phyloP scores from a whole-genome alignment of 2,113 vertebrate species.

The Erpornis zantholeuca region DNA sequence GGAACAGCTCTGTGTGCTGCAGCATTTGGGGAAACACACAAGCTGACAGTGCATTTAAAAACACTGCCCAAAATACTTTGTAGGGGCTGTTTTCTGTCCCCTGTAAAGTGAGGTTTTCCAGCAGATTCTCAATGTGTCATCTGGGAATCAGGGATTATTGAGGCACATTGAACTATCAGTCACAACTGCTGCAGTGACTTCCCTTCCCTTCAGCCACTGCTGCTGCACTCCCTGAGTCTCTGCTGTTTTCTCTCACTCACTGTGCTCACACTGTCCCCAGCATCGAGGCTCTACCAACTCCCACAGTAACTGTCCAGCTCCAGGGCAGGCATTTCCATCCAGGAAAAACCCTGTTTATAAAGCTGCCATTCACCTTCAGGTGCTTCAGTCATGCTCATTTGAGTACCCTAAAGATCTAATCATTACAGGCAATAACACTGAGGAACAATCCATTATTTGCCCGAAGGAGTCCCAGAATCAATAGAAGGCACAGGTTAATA shows the following conservation, averaged over 20 bases:
- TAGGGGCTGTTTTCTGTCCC: not conserved
- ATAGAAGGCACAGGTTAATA: not conserved
- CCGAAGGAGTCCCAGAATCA: not conserved
- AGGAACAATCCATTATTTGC: not conserved
- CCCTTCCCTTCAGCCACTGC: not conserved
- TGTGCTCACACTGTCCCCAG: not conserved
- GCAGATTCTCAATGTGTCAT: accelerated
- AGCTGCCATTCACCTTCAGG: not conserved
- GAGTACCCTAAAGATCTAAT: not conserved
- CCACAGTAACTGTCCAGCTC: not conserved
- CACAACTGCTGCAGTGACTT: not conserved
- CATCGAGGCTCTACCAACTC: not conserved
- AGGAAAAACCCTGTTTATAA: not conserved
- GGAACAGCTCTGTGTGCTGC: not conserved
- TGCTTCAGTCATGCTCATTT: not conserved
- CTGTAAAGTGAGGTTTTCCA: not conserved
- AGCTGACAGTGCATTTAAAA: not conserved
- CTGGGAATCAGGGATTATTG: not conserved
- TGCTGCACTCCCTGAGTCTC: not conserved
- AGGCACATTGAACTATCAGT: not conserved
- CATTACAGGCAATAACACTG: not conserved
- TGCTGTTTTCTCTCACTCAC: not conserved
- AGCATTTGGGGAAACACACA: not conserved
- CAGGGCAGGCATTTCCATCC: not conserved
- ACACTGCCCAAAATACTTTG: not conserved